Conservation (phyloP, 2,113 vertebrate species). For the Barnardius zonarius region DNA sequence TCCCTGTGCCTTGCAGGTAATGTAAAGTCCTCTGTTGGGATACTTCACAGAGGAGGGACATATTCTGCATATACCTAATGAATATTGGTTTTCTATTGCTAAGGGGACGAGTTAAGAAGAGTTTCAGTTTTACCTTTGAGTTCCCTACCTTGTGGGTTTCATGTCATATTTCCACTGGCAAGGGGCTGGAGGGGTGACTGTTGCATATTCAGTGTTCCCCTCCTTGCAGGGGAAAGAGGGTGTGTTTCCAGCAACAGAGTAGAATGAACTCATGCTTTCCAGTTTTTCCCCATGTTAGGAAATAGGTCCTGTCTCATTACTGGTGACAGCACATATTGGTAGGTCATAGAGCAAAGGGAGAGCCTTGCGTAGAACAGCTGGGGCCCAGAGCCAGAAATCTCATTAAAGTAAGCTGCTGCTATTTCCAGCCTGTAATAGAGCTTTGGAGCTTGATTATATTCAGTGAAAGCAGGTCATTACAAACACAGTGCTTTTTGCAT, state of each 20-base stretch:
- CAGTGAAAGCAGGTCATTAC: conserved; percentile 80
- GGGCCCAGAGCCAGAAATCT: conserved; percentile 83
- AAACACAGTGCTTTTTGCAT: conserved; percentile 74
- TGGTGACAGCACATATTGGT: conserved; percentile 69
- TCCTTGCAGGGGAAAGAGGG: conserved; percentile 36
- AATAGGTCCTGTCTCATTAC: conserved; percentile 75
- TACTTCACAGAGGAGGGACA: not conserved
- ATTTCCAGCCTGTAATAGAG: conserved; percentile 86
- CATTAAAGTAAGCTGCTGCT: conserved; percentile 88
- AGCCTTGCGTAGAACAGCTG: conserved; percentile 76
- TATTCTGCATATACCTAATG: not conserved
- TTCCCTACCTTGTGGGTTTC: not conserved
- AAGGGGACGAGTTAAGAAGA: not conserved
- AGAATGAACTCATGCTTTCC: conserved; percentile 66
- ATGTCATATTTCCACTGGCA: not conserved
- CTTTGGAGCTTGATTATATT: conserved; percentile 83
- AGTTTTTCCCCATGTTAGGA: conserved; percentile 72
- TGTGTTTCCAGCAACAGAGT: conserved; percentile 44
- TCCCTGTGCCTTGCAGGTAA: not conserved
- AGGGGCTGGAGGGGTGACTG: not conserved
- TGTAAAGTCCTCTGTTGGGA: not conserved
- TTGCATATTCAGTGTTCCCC: not conserved
- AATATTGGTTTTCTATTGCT: not conserved
- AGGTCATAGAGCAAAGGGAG: conserved; percentile 76
- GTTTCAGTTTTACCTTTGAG: conserved; percentile 20